Evolutionary conservation across 2,797 vertebrate genomes (phyloP).

Genomic region (Sebastes itinus): DNA sequence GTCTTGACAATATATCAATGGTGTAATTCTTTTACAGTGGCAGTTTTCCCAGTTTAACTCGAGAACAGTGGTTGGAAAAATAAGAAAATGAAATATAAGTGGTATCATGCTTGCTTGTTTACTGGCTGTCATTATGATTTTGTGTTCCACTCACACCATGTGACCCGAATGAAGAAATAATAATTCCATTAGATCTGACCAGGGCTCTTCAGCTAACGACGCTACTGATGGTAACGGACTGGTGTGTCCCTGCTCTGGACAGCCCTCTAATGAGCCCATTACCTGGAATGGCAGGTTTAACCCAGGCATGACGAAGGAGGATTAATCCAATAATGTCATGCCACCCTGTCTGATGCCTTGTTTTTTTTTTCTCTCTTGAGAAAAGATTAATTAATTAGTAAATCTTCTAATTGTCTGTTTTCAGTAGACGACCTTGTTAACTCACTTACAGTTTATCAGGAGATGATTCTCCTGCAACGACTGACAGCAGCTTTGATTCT

Average conservation of each 20-base stretch:
- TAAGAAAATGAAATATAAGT: background rate
- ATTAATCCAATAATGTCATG: constrained; percentile 4
- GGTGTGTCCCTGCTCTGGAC: constrained; percentile 24
- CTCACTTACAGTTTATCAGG: background rate
- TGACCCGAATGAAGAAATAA: background rate
- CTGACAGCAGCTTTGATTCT: background rate
- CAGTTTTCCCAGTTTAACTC: background rate
- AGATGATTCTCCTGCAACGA: background rate
- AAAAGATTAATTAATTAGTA: background rate
- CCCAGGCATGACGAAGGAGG: background rate
- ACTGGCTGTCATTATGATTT: background rate
- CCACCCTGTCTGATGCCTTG: background rate
- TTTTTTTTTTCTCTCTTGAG: background rate
- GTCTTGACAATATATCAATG: background rate
- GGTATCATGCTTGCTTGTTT: background rate
- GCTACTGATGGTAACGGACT: constrained; percentile 9
- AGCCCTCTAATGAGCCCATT: constrained; percentile 34
- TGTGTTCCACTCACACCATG: background rate
- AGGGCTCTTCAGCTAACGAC: background rate
- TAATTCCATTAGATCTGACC: background rate
- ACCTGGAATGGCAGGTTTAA: constrained; percentile 13
- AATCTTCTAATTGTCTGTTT: background rate
- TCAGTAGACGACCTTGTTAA: background rate
- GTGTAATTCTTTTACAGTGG: background rate
- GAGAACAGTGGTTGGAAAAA: background rate